Conservation (phyloP, 2,113 vertebrate genomes). For the Lepidothrix coronata region DNA sequence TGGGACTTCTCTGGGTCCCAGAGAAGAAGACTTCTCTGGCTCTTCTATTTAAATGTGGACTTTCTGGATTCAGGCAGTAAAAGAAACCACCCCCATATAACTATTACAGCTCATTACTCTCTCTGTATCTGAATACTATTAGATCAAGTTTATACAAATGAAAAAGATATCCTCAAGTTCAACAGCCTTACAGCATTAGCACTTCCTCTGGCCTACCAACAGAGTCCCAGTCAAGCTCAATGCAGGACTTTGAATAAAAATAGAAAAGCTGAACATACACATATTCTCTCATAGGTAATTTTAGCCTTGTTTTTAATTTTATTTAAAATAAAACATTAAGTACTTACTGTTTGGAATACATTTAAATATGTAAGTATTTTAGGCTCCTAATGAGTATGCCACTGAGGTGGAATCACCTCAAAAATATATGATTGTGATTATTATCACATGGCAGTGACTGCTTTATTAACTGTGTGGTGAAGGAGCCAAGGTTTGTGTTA, state of each 20-base stretch:
- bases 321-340: neutral
- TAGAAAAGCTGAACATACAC: neutral
- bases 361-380: neutral
- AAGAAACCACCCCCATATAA: neutral
- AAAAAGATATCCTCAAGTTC: neutral
- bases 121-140: neutral
- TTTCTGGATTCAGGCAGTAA: neutral
- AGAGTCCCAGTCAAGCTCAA: neutral
- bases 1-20: neutral
- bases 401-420: neutral
- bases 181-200: neutral
- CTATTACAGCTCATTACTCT: neutral
- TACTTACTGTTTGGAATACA: neutral
- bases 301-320: neutral
- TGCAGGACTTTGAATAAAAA: neutral
- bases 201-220: neutral
- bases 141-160: neutral
- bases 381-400: neutral
- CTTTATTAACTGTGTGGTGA: neutral
- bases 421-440: neutral
- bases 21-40: no score
- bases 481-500: neutral
- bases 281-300: neutral
- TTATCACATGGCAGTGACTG: neutral
- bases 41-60: neutral